These are phyloP conservation scores for Otolemur crassicaudatus DNA, from an alignment of 2,797 vertebrate genomes.

Conservation along the genomic window DNA sequence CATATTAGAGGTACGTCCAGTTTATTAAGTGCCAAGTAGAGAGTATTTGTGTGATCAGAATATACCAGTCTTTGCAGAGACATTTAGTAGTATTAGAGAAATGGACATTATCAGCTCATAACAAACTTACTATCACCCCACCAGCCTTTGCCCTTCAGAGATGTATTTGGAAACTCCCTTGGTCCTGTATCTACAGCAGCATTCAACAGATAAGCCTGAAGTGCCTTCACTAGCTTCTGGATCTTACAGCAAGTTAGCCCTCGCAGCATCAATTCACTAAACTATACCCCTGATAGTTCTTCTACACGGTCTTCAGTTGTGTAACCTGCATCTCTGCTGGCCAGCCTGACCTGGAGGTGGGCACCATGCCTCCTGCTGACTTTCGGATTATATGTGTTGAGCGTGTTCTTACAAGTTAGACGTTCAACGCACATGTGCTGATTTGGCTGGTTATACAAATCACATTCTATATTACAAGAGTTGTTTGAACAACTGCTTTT, in stretches of 20 bases:
- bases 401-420: background rate
- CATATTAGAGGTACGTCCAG: fast-evolving
- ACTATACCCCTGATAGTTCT: background rate
- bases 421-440: fast-evolving
- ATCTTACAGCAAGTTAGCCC: background rate
- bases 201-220: background rate
- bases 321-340: background rate
- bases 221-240: background rate
- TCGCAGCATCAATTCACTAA: background rate
- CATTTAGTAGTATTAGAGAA: fast-evolving
- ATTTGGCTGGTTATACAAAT: background rate
- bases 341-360: background rate
- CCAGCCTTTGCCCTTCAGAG: background rate
- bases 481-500: background rate
- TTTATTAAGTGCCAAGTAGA: background rate
- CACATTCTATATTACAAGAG: background rate
- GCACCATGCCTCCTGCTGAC: too few species aligned
- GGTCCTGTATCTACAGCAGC: background rate
- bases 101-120: too few species aligned
- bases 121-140: background rate
- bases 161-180: background rate
- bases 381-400: background rate
- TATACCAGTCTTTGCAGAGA: background rate
- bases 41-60: background rate
- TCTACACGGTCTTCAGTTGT: background rate